Conservation (phyloP, 2,888 invertebrate genomes). For the Steinernema hermaphroditum region DNA sequence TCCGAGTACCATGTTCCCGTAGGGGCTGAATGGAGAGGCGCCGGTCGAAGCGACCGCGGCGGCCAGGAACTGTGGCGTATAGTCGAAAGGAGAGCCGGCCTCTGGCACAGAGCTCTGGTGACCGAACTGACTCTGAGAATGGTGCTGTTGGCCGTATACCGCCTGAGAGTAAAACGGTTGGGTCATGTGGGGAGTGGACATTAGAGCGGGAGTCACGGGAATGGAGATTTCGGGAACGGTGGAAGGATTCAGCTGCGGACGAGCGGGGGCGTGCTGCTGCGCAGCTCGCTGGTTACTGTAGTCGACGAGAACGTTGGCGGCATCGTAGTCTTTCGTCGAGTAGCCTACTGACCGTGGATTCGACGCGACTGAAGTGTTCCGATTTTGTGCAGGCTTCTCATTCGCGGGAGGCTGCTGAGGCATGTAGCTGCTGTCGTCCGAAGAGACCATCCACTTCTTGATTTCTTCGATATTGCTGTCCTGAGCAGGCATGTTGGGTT, state of each 20-base stretch:
- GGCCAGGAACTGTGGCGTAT: conserved; percentile 58
- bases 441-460: conserved; percentile 41
- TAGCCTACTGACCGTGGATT: conserved; percentile 24
- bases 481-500: conserved; percentile 72
- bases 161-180: conserved; percentile 45
- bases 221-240: conserved; percentile 34
- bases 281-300: conserved; percentile 40
- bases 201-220: conserved; percentile 25
- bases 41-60: conserved; percentile 34
- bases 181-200: conserved; percentile 30
- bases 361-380: neutral
- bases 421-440: conserved; percentile 9
- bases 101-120: neutral
- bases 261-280: conserved; percentile 19
- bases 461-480: conserved; percentile 70
- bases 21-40: conserved; percentile 19
- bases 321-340: conserved; percentile 45
- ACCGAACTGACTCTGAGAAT: conserved; percentile 1
- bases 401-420: neutral
- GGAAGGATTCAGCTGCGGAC: conserved; percentile 28
- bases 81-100: conserved; percentile 41
- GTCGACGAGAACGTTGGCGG: conserved; percentile 49
- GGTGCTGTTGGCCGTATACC: conserved; percentile 18
- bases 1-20: conserved; percentile 16
- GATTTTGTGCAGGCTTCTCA: neutral